Evolutionary conservation across 2,888 invertebrate genomes (phyloP).

Genomic region (Microplitis deprimator): DNA sequence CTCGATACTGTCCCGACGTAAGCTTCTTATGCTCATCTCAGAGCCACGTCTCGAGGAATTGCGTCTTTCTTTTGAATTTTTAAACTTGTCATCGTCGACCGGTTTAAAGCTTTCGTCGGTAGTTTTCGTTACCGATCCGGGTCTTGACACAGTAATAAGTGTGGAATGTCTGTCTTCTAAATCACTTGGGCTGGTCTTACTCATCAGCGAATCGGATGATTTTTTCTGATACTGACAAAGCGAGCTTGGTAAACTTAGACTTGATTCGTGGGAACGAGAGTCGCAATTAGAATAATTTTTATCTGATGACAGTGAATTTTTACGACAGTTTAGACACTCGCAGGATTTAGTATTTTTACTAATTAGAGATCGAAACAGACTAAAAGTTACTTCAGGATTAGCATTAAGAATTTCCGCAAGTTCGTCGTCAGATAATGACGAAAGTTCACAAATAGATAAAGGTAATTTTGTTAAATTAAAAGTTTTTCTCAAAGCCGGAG

Average conservation of each 20-base stretch:
- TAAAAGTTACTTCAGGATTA: constrained; percentile 50
- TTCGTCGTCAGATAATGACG: constrained; percentile 53
- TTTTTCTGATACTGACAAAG: neutral
- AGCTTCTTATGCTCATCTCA: constrained; percentile 45
- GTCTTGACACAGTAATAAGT: constrained; percentile 13
- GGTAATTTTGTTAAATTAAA: constrained; percentile 47
- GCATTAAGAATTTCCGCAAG: constrained; percentile 55
- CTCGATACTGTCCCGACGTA: constrained; percentile 50
- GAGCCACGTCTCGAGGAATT: constrained; percentile 48
- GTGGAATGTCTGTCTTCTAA: constrained; percentile 2
- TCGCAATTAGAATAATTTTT: constrained; percentile 47
- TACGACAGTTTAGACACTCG: constrained; percentile 42
- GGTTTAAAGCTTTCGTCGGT: constrained; percentile 11
- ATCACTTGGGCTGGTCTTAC: neutral
- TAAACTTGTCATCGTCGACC: neutral
- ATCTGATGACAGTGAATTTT: constrained; percentile 48
- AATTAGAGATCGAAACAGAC: constrained; percentile 36
- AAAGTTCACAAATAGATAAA: constrained; percentile 54
- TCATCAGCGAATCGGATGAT: neutral
- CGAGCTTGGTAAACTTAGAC: neutral
- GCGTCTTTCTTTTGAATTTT: constrained; percentile 26
- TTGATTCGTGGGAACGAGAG: neutral
- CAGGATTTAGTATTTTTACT: constrained; percentile 34
- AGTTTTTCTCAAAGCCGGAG: constrained; percentile 38
- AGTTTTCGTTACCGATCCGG: constrained; percentile 12